These are phyloP conservation scores for Paedocypris micromegethes DNA, from an alignment of 2,797 vertebrate species.

Conservation along the genomic window DNA sequence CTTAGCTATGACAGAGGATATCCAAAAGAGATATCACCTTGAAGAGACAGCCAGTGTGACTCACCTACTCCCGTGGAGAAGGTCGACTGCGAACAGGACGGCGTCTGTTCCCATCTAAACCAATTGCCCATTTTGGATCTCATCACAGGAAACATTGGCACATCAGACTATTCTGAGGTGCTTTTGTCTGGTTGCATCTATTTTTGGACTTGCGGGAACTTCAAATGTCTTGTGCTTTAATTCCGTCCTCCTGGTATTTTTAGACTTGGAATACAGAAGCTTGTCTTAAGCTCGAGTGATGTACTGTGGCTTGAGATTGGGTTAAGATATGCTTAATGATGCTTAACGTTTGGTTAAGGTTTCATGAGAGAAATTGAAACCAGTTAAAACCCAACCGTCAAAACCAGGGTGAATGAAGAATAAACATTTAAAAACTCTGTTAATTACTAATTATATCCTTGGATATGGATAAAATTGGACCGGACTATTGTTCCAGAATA, in stretches of 20 bases:
- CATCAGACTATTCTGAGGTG: constrained; percentile 33
- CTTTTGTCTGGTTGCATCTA: constrained; percentile 36
- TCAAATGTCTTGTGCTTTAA: constrained; percentile 47
- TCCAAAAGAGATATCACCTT: constrained; percentile 31
- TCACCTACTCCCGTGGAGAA: constrained; percentile 22
- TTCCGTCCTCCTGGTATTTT: constrained; percentile 47
- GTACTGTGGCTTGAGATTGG: background rate
- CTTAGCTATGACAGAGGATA: constrained; percentile 24
- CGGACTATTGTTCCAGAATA: too few relatives aligned
- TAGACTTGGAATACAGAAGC: constrained; percentile 35
- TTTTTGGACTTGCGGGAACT: constrained; percentile 46
- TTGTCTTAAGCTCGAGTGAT: constrained; percentile 27
- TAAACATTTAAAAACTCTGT: too few relatives aligned
- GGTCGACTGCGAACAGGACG: constrained; percentile 13
- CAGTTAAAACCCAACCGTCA: too few relatives aligned
- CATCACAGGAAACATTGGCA: constrained; percentile 19
- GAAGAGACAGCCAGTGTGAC: constrained; percentile 27
- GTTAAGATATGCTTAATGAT: too few relatives aligned
- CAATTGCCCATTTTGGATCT: constrained; percentile 13
- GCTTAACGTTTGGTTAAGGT: too few relatives aligned
- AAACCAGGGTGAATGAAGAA: too few relatives aligned
- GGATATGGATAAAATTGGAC: too few relatives aligned
- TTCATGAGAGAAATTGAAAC: too few relatives aligned
- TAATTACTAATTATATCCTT: too few relatives aligned
- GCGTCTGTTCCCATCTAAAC: constrained; percentile 24